Evolutionary conservation across 2,888 invertebrate species (phyloP).

Genomic region (Sinelater perroti): DNA sequence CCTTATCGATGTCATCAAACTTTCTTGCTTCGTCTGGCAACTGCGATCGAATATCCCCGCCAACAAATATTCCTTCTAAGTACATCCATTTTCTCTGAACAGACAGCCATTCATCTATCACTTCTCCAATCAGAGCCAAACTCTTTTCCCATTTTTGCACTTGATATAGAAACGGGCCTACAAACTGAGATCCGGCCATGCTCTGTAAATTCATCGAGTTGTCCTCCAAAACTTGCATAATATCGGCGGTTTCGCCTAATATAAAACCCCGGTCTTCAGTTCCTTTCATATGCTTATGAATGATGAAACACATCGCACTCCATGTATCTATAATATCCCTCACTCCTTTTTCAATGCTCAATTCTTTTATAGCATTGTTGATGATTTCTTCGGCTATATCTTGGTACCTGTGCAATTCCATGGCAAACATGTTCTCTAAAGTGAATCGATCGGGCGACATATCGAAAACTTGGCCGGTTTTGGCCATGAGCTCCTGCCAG

Average conservation of each 20-base stretch:
- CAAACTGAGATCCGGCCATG: constrained; percentile 90
- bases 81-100: constrained; percentile 93
- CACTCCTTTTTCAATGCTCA: constrained; percentile 89
- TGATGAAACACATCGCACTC: constrained; percentile 71
- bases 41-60: constrained; percentile 86
- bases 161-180: constrained; percentile 84
- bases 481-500: constrained; percentile 88
- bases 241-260: constrained; percentile 84
- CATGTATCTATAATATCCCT: constrained; percentile 83
- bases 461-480: constrained; percentile 84
- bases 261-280: constrained; percentile 82
- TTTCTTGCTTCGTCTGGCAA: constrained; percentile 89
- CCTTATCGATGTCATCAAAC: constrained; percentile 87
- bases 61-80: constrained; percentile 90
- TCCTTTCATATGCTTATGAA: constrained; percentile 74
- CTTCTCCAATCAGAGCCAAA: constrained; percentile 82
- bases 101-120: constrained; percentile 86
- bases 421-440: constrained; percentile 89
- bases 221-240: constrained; percentile 83
- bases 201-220: constrained; percentile 90
- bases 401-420: constrained; percentile 88
- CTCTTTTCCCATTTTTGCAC: constrained; percentile 89
- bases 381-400: constrained; percentile 88
- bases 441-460: constrained; percentile 91
- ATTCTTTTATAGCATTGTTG: constrained; percentile 87